Evolutionary conservation across 2,113 vertebrate genomes (phyloP).

Genomic region (Eulemur rufifrons): DNA sequence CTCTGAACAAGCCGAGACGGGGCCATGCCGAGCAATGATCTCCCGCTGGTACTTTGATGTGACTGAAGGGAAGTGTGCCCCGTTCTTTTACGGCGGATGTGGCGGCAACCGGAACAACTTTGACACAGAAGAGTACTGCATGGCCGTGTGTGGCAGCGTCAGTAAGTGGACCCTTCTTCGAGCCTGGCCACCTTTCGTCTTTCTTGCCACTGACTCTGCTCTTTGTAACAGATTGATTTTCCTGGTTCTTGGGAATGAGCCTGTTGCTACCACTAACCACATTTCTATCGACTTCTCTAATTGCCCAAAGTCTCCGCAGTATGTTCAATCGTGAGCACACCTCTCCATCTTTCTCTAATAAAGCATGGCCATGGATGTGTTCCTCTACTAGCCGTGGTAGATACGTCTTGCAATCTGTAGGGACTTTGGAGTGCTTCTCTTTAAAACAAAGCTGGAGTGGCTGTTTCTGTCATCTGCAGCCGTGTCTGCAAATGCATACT

Average conservation of each 20-base stretch:
- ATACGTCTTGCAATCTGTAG: background rate
- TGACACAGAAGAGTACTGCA: constrained; percentile 98
- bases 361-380: constrained; percentile 63
- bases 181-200: constrained; percentile 71
- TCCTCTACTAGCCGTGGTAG: constrained; percentile 49
- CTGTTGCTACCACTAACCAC: constrained; percentile 83
- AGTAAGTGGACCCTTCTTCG: constrained; percentile 91
- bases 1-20: constrained; percentile 96
- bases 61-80: constrained; percentile 92
- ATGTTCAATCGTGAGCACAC: constrained; percentile 32
- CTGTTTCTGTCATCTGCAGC: constrained; percentile 39
- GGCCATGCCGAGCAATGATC: constrained; percentile 97
- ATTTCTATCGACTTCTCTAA: constrained; percentile 55
- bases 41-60: constrained; percentile 98
- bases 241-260: constrained; percentile 57
- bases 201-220: constrained; percentile 75
- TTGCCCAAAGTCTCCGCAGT: constrained; percentile 56
- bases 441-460: background rate
- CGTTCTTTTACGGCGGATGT: constrained; percentile 99
- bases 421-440: constrained; percentile 28
- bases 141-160: constrained; percentile 98
- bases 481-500: constrained; percentile 21
- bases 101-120: constrained; percentile 99
- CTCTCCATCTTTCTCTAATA: constrained; percentile 70
- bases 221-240: constrained; percentile 58